phyloP scores from a whole-genome alignment of 2,113 vertebrate species.

The Nerophis lumbriciformis region DNA sequence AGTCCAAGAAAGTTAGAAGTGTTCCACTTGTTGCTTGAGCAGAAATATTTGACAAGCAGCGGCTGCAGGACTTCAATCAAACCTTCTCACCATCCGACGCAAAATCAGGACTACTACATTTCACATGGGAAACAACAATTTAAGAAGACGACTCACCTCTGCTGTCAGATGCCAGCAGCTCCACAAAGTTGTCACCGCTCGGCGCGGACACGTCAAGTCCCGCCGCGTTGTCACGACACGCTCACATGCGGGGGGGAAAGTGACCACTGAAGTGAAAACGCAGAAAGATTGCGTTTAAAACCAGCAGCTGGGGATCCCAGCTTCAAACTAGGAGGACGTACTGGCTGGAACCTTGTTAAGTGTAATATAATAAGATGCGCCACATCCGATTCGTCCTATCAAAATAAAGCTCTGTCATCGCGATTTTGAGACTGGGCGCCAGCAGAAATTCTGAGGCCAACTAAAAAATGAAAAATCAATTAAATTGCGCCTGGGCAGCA shows the following conservation, averaged over 20 bases:
- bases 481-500: no score
- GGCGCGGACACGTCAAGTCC: background rate
- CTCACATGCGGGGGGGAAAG: background rate
- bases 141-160: conserved; percentile 28
- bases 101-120: background rate
- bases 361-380: fast-evolving
- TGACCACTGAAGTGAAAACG: background rate
- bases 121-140: conserved; percentile 1
- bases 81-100: background rate
- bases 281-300: background rate
- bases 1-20: background rate
- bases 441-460: no score
- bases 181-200: conserved; percentile 8
- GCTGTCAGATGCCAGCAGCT: conserved; percentile 5
- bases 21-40: conserved; percentile 5
- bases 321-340: background rate
- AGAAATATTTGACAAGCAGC: background rate
- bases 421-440: no score
- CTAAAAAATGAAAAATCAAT: no score
- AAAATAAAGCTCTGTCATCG: conserved; percentile 34
- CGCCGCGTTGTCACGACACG: background rate
- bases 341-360: conserved; percentile 11
- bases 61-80: background rate
- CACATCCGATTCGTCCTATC: conserved; percentile 15
- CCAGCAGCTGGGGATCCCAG: conserved; percentile 15